phyloP scores from a whole-genome alignment of 2,113 vertebrate species.

The Cygnus buccinator region DNA sequence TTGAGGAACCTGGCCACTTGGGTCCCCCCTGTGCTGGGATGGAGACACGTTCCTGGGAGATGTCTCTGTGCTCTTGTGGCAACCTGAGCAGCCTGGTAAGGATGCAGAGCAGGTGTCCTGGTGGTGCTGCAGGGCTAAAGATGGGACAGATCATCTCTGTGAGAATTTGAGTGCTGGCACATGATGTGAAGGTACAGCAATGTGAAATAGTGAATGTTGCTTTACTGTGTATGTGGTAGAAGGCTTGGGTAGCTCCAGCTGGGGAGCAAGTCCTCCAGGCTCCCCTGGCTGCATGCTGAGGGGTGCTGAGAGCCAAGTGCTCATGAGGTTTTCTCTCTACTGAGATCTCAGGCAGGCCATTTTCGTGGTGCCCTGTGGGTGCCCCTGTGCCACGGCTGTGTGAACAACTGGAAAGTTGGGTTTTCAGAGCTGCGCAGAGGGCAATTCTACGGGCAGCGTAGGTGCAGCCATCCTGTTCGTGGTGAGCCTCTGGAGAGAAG shows the following conservation, averaged over 20 bases:
- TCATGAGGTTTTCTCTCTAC: neutral
- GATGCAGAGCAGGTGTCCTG: too few relatives aligned
- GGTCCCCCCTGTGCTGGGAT: neutral
- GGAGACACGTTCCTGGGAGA: too few relatives aligned
- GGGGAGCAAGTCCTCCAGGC: neutral
- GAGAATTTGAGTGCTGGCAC: neutral
- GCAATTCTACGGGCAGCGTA: rapidly evolving
- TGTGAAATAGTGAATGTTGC: neutral
- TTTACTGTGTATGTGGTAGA: neutral
- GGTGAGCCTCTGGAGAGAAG: neutral
- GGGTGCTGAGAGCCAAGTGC: neutral
- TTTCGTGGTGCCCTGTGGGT: neutral
- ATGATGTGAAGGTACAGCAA: neutral
- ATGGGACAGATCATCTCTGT: neutral
- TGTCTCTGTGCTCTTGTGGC: neutral
- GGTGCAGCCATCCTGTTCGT: neutral
- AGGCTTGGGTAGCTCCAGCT: neutral
- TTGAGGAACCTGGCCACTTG: too few relatives aligned
- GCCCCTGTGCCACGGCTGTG: neutral
- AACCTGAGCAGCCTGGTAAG: neutral
- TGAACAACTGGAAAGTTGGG: neutral
- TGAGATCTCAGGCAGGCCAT: neutral
- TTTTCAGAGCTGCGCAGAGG: neutral
- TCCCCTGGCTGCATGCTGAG: neutral
- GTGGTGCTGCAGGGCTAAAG: neutral